Base-by-base conservation (phyloP, 2,797 vertebrate species). In the Gymnoscopelus braueri region DNA sequence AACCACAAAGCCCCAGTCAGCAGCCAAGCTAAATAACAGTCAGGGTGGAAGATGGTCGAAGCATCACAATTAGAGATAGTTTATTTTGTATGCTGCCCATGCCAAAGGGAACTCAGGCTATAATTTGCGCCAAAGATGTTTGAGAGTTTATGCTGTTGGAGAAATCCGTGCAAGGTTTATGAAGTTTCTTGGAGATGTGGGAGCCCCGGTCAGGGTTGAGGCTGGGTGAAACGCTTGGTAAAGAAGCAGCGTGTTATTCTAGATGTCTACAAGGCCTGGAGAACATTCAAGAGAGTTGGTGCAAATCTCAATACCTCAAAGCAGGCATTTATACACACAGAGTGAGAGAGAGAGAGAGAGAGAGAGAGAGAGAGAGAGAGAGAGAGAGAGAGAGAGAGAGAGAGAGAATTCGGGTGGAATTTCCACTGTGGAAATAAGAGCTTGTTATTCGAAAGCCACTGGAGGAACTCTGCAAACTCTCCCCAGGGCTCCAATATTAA, bases 1-100 rank as follows among this genome's bases (percentile, higher is more conserved):
- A 82, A 90, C 90, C 91, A 63, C 89, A 85, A 77, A 78, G 75
- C 77, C 65, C 60, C 67, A 23, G 60, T 74, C 79, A 50, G 73
- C 74, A 74, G 91, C 91, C 93, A 93, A 92, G 73, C 79, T 75
- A 93, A 92, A 93, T 80, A 93, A 80, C 76, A 84, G 73, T 72
- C 69, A 82, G 80, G 72, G 71, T 77, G 73, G 82, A 83, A 84
- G 91, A 92, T 81, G 90, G 90, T 87, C 80, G 65, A 77, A 79
- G 86, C 80, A 83, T 90, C 82, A 84, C 84, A 87, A 86, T 90
- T 87, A 91, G 72, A 86, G 78, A 74, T 65, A 32, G 71, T 89
- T 90, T 90, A 80, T 78, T 89, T 83, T 74, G 71, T 63, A 68
- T 72, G 76, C 75, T 72, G 76, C 76, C 62, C 8, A 47, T 61